phyloP scores from a whole-genome alignment of 2,888 invertebrate species.

The Camptogramma bilineatum region DNA sequence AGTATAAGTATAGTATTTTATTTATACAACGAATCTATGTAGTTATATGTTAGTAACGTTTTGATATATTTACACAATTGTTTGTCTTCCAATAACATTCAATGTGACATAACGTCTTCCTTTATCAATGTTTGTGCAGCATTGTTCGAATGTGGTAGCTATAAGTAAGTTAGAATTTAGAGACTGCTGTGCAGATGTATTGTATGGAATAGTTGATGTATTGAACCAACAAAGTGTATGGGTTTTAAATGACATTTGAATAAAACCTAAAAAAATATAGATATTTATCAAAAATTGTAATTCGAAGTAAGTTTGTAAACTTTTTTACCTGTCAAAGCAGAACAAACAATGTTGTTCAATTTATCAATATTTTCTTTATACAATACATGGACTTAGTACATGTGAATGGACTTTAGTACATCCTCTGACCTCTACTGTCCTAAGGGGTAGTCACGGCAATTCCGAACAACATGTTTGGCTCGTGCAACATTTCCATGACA shows the following conservation, averaged over 20 bases:
- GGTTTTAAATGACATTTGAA: neutral
- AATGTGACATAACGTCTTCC: constrained; percentile 37
- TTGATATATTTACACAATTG: neutral
- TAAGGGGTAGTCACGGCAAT: neutral
- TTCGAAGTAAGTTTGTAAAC: too few species aligned
- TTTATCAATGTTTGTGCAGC: constrained; percentile 2
- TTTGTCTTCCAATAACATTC: constrained; percentile 42
- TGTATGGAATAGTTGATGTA: neutral
- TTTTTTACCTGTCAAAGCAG: too few species aligned
- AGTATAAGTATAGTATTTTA: constrained; percentile 11
- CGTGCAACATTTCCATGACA: neutral
- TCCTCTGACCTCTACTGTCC: too few species aligned
- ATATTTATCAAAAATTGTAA: too few species aligned
- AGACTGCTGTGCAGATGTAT: constrained; percentile 16
- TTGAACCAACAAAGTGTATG: neutral
- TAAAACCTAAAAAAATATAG: too few species aligned
- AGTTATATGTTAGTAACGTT: neutral
- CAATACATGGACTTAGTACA: too few species aligned
- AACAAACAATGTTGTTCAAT: too few species aligned
- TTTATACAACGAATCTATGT: constrained; percentile 33
- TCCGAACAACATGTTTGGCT: neutral
- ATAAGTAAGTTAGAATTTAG: neutral
- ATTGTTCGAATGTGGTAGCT: neutral
- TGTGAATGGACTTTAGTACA: neutral
- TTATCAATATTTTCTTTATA: too few species aligned